Conservation (phyloP, 2,113 vertebrate species). For the Capreolus pygargus region DNA sequence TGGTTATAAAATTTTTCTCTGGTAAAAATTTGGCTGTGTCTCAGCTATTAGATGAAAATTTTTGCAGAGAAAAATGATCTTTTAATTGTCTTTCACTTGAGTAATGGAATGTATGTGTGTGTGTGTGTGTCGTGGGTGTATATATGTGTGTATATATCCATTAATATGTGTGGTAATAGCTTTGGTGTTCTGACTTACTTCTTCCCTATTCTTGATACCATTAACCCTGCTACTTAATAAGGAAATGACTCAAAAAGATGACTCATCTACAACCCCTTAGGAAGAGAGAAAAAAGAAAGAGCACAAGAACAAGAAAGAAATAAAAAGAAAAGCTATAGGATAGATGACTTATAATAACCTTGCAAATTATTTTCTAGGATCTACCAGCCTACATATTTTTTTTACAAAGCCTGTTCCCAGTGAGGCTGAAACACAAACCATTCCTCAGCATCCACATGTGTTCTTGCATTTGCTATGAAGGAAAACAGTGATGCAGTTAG, state of each 20-base stretch:
- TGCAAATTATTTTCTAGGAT: neutral
- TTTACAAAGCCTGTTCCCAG: neutral
- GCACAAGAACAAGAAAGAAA: neutral
- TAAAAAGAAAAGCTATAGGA: neutral
- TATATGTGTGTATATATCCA: neutral
- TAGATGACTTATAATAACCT: neutral
- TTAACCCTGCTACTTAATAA: slow-evolving; percentile 41
- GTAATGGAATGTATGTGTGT: neutral
- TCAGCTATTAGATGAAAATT: slow-evolving; percentile 36
- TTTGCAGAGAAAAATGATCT: slow-evolving; percentile 48
- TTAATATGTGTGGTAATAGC: neutral
- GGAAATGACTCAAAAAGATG: slow-evolving; percentile 42
- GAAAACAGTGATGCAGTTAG: neutral
- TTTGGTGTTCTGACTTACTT: neutral
- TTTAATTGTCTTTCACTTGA: slow-evolving; percentile 50
- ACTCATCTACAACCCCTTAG: slow-evolving; percentile 8
- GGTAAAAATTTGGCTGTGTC: slow-evolving; percentile 28
- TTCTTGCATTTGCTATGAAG: neutral
- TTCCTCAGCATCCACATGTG: neutral
- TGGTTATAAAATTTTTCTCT: slow-evolving; percentile 48
- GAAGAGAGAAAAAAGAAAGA: neutral
- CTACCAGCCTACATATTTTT: neutral
- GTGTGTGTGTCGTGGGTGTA: neutral
- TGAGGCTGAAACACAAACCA: neutral
- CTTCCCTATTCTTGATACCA: neutral